Evolutionary conservation across 2,113 vertebrate species (phyloP), one percentile per base, ranked within the genome.

Genomic region (Crotophaga sulcirostris): DNA sequence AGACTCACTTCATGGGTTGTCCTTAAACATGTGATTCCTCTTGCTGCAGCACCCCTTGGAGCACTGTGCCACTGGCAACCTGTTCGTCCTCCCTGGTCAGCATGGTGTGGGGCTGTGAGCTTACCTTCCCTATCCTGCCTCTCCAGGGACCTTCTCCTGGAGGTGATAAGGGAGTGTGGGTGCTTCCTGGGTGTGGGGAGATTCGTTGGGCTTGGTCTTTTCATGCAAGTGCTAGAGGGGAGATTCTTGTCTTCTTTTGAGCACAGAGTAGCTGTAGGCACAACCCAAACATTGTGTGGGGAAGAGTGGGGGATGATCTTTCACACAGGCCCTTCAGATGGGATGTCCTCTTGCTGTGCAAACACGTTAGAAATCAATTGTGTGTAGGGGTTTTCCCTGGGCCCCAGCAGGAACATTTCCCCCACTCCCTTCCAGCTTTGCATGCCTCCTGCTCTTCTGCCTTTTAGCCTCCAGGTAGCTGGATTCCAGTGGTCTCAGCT

Each of bases 231-330:
- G 90, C 82, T 91, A 3, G 75, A 92, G 76, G 85, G 79, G 67
- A 97, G 83, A 92, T 97, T 34, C 86, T 94, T 95, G 89, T 96
- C 95, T 96, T 29, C 91, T 94, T 74, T 63, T 5, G 51, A 90
- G 79, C 33, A 23, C 1, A 1, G 49, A 82, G 76, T 95, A 96
- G 96, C 95, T 95, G 86, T 86, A 93, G 96, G 95, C 95, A 84
- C 72, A 92, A 94, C 84, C 38, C 72, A 90, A 33, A 86, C 21
- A 6, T 91, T 93, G 83, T 84, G 91, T 97, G 92, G 90, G 94
- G 94, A 94, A 91, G 38, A 85, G 29, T 86, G 92, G 76, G 94
- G 56, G 89, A 63, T 87, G 90, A 45, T 96, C 77, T 90, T 95
- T 96, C 96, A 96, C 87, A 91, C 73, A 93, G 76, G 47, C 59